Evolutionary conservation across 1,140 invertebrate genomes (phyloP).

Genomic region (Anadara kagoshimensis): DNA sequence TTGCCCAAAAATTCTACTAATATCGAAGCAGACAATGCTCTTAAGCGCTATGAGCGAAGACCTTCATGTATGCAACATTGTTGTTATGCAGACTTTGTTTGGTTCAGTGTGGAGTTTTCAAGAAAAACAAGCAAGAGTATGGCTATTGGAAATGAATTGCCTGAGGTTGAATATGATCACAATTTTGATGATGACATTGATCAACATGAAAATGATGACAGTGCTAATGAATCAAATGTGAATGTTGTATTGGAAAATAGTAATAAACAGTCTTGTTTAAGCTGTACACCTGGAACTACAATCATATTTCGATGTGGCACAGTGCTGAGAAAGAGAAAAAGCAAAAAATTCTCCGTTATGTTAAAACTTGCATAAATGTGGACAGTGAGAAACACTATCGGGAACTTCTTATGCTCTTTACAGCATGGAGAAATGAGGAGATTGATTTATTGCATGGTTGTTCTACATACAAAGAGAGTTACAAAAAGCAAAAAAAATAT

Average conservation of each 20-base stretch:
- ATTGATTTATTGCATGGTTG: too few relatives aligned
- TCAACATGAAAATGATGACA: neutral
- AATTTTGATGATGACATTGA: neutral
- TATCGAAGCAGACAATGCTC: constrained; percentile 6
- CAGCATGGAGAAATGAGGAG: constrained; percentile 21
- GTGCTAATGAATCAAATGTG: neutral
- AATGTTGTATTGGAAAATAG: neutral
- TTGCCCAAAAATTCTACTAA: neutral
- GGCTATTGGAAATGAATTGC: neutral
- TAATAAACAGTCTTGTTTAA: neutral
- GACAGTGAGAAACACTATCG: constrained; percentile 22
- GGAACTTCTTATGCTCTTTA: too few relatives aligned
- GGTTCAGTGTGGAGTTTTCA: neutral
- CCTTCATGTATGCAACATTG: constrained; percentile 11
- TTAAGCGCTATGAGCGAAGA: neutral
- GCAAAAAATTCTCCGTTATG: constrained; percentile 18
- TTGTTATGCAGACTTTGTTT: constrained; percentile 15
- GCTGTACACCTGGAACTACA: neutral
- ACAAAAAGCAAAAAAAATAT: neutral
- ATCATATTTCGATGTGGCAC: constrained; percentile 7
- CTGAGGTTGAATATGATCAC: neutral
- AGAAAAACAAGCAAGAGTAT: neutral
- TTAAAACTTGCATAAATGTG: neutral
- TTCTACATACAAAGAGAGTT: neutral
- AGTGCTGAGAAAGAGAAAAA: neutral